Conservation (phyloP, 1,140 invertebrate genomes). For the Aphelenchoides fujianensis region DNA sequence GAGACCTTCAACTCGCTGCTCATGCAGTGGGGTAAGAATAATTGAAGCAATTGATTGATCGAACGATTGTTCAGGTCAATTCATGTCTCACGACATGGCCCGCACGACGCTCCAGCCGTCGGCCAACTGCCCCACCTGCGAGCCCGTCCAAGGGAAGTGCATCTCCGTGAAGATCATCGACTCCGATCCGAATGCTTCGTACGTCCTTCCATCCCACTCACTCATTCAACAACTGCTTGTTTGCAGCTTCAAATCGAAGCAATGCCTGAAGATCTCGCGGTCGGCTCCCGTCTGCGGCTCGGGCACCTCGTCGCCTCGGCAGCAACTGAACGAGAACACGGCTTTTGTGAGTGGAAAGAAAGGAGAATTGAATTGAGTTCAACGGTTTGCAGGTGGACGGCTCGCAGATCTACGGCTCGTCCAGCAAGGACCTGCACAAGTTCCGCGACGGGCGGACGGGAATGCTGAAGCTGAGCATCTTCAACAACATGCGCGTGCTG, state of each 20-base stretch:
- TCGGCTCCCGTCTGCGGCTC: conserved; percentile 60
- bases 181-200: conserved; percentile 54
- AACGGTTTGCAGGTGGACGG: conserved; percentile 54
- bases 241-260: conserved; percentile 57
- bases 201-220: conserved; percentile 9
- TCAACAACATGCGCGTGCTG: conserved; percentile 58
- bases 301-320: conserved; percentile 46
- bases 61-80: conserved; percentile 30
- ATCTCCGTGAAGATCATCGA: conserved; percentile 55
- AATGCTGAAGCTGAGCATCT: conserved; percentile 56
- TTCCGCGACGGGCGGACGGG: conserved; percentile 61
- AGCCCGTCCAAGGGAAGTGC: conserved; percentile 57
- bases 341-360: conserved; percentile 43
- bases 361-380: too few relatives aligned
- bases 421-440: conserved; percentile 58
- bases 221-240: conserved; percentile 39
- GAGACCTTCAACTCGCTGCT: conserved; percentile 48
- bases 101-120: conserved; percentile 58
- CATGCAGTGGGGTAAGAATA: conserved; percentile 49
- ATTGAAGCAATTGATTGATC: conserved; percentile 48
- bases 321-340: conserved; percentile 61
- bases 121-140: conserved; percentile 56
- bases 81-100: conserved; percentile 42
- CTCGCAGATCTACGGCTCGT: conserved; percentile 61
- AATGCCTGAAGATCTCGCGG: conserved; percentile 58